A percentile compares a stretch with the other conserved stretches of the same genome.
These are phyloP conservation scores for Asarcornis scutulata DNA, from an alignment of 2,113 vertebrate species.

Conservation along the genomic window DNA sequence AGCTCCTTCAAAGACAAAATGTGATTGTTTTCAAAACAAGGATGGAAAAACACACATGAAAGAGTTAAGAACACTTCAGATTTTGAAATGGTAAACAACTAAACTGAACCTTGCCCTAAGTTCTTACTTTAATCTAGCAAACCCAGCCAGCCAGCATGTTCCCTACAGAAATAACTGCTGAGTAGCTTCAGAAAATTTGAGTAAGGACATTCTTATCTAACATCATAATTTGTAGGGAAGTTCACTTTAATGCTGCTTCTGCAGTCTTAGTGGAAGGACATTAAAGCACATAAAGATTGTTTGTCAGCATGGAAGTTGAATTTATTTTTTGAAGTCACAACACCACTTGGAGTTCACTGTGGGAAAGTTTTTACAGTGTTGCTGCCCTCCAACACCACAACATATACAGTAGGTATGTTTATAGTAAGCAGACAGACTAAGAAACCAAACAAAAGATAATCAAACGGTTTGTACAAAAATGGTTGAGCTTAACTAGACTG, in stretches of 20 bases:
- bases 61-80: slow-evolving; percentile 65
- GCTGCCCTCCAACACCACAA: slow-evolving; percentile 49
- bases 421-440: slow-evolving; percentile 54
- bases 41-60: slow-evolving; percentile 59
- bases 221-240: slow-evolving; percentile 64
- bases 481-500: slow-evolving; percentile 25
- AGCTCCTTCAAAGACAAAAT: slow-evolving; percentile 49
- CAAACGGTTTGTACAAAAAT: background rate
- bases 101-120: slow-evolving; percentile 69
- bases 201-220: slow-evolving; percentile 71
- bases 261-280: slow-evolving; percentile 60
- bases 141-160: slow-evolving; percentile 39
- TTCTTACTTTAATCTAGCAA: slow-evolving; percentile 69
- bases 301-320: slow-evolving; percentile 56
- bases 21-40: slow-evolving; percentile 62
- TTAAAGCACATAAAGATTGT: slow-evolving; percentile 39
- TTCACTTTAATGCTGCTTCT: slow-evolving; percentile 63
- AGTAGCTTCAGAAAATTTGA: slow-evolving; percentile 72
- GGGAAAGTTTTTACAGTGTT: slow-evolving; percentile 56
- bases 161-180: slow-evolving; percentile 69
- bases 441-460: slow-evolving; percentile 49
- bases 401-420: slow-evolving; percentile 64
- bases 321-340: slow-evolving; percentile 57
- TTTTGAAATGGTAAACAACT: slow-evolving; percentile 68
- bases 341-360: slow-evolving; percentile 60